Evolutionary conservation across 1,140 invertebrate genomes (phyloP), one percentile per base, ranked within the genome.

Genomic region (Luehdorfia chinensis): DNA sequence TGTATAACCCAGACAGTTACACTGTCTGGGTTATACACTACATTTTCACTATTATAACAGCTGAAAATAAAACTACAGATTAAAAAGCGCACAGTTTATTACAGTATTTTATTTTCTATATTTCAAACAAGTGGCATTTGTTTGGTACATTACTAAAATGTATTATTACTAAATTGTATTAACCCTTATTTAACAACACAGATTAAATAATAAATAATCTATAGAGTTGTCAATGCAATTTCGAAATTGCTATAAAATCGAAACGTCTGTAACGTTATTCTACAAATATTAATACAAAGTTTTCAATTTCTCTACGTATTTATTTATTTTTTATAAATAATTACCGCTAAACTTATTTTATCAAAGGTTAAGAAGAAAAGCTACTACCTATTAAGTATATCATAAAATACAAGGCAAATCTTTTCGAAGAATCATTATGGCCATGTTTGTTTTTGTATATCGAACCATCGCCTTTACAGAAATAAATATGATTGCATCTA

Each of bases 81-180:
- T 61, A 65, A 73, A 75, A 76, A 73, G 73, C 73, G 64, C 65
- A 71, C 54, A 71, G 52, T 76, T 73, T 73, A 73, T 71, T 73
- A 73, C 57, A 37, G 16, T 34, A 8, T 19, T 34, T 1, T 6
- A 21, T 30, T 30, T 15, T 18, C n/a, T 19, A 18, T 37, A 34
- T 4, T 21, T 21, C 16, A 8, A 37, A 9, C 18, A 16, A 11
- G 11, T 21, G 15, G 16, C 11, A 33, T 33, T 34, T 21, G 33
- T 34, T 33, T 21, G n/a, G 18, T 2, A 16, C 7, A 37, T 12
- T 9, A 37, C 16, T 7, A 9, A 9, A 16, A 8, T 32, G 15
- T 16, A 16, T 25, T 8, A n/a, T n/a, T n/a, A n/a, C n/a, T n/a
- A n/a, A n/a, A n/a, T n/a, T n/a, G n/a, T n/a, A n/a, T n/a, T n/a